Percentiles rank a stretch among this genome's conserved stretches.
Evolutionary conservation across 2,888 invertebrate species (phyloP).

Genomic region (Agrochola circellaris): DNA sequence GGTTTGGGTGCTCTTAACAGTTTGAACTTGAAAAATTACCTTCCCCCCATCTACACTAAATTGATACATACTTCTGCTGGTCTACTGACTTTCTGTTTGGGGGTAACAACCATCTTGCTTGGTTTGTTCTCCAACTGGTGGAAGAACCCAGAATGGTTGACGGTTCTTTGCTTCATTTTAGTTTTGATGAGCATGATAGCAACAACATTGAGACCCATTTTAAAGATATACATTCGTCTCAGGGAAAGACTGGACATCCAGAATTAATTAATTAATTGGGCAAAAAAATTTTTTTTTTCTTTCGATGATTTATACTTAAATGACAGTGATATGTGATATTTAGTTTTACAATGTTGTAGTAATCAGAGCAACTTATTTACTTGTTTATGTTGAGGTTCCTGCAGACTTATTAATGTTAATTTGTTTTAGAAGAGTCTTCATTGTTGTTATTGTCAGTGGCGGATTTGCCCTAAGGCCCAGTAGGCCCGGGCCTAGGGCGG

Average conservation of each 20-base stretch:
- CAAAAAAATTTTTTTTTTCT: background rate
- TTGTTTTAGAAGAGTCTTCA: slow-evolving; percentile 26
- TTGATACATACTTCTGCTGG: slow-evolving; percentile 85
- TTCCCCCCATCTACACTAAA: slow-evolving; percentile 88
- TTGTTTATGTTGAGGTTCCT: slow-evolving; percentile 14
- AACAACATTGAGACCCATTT: slow-evolving; percentile 84
- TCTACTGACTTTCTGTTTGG: slow-evolving; percentile 83
- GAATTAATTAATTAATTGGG: slow-evolving; percentile 71
- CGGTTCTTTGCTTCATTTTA: slow-evolving; percentile 79
- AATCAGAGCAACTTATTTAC: slow-evolving; percentile 9
- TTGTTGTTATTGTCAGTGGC: too few species aligned
- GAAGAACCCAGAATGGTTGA: slow-evolving; percentile 81
- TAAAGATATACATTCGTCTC: slow-evolving; percentile 87
- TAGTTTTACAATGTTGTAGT: slow-evolving; percentile 22
- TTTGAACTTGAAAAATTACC: slow-evolving; percentile 84
- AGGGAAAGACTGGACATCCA: slow-evolving; percentile 85
- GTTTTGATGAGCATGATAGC: slow-evolving; percentile 82
- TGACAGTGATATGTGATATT: slow-evolving; percentile 56
- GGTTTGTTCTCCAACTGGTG: slow-evolving; percentile 86
- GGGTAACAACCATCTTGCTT: slow-evolving; percentile 83
- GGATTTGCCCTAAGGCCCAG: too few species aligned
- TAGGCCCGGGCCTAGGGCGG: too few species aligned
- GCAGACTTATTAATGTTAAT: slow-evolving; percentile 23
- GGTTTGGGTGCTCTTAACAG: slow-evolving; percentile 86
- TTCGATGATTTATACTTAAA: background rate